Evolutionary conservation across 2,888 invertebrate genomes (phyloP).

Genomic region (Hyles lineata): DNA sequence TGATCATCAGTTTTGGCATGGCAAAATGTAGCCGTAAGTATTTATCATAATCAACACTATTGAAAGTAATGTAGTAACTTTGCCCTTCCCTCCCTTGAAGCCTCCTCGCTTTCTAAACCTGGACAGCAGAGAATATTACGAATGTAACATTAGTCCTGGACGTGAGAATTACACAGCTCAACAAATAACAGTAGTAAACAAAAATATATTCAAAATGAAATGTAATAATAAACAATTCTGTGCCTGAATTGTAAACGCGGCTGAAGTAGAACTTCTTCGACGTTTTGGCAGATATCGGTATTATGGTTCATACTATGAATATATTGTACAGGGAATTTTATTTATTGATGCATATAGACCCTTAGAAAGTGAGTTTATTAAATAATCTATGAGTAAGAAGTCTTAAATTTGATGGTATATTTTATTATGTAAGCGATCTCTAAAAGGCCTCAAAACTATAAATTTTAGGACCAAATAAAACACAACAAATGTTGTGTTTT

Average conservation of each 20-base stretch:
- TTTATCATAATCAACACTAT: neutral
- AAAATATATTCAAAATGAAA: neutral
- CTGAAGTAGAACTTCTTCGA: too few species aligned
- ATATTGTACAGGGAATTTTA: too few species aligned
- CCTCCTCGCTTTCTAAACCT: neutral
- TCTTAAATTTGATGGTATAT: too few species aligned
- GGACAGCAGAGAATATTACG: conserved; percentile 1
- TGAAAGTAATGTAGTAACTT: neutral
- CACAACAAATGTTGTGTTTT: too few species aligned
- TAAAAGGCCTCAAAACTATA: too few species aligned
- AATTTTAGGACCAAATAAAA: too few species aligned
- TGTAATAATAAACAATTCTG: neutral
- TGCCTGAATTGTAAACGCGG: neutral
- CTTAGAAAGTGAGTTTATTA: too few species aligned
- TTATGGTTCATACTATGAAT: too few species aligned
- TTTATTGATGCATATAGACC: too few species aligned
- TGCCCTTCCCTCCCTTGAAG: neutral
- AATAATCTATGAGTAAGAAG: too few species aligned
- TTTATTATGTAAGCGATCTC: too few species aligned
- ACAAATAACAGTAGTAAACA: neutral
- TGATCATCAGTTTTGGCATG: neutral
- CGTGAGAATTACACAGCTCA: neutral
- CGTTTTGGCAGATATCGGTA: too few species aligned
- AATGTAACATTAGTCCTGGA: neutral
- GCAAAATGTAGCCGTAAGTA: neutral